These are phyloP conservation scores for Torymus aiolomorphi DNA, from an alignment of 2,888 invertebrate species.

Conservation along the genomic window DNA sequence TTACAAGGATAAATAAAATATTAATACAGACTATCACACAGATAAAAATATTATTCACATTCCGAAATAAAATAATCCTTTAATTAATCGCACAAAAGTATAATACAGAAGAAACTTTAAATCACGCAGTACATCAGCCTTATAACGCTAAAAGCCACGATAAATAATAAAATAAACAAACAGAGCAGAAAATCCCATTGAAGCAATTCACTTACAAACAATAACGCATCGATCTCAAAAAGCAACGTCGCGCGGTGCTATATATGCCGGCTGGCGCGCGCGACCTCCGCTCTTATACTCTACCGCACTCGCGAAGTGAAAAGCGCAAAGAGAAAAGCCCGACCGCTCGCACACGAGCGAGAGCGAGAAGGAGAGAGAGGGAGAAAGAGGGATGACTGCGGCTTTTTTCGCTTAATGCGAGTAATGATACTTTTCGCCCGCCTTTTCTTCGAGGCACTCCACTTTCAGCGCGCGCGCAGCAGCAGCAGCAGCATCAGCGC, in stretches of 20 bases:
- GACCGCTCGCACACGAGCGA: background rate
- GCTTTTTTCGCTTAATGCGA: constrained; percentile 72
- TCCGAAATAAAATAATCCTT: too few relatives aligned
- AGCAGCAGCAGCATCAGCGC: constrained; percentile 44
- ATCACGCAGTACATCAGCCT: too few relatives aligned
- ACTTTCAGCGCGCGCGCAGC: constrained; percentile 61
- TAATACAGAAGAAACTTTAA: too few relatives aligned
- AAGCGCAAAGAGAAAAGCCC: background rate
- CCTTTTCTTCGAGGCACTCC: constrained; percentile 71
- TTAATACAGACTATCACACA: too few relatives aligned
- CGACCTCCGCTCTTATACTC: background rate
- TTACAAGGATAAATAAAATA: too few relatives aligned
- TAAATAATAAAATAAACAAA: too few relatives aligned
- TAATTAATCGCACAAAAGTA: too few relatives aligned
- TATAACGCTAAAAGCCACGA: too few relatives aligned
- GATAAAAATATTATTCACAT: too few relatives aligned
- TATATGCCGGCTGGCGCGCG: too few relatives aligned
- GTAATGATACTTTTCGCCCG: constrained; percentile 71
- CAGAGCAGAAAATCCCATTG: too few relatives aligned
- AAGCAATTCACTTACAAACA: constrained; percentile 10
- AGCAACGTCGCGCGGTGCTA: background rate
- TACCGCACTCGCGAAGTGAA: background rate
- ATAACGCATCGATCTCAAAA: constrained; percentile 27
- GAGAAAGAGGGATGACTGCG: constrained; percentile 57
- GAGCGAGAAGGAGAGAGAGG: constrained; percentile 5